Evolutionary conservation across 2,888 invertebrate species (phyloP).

Genomic region (Athalia circularis): DNA sequence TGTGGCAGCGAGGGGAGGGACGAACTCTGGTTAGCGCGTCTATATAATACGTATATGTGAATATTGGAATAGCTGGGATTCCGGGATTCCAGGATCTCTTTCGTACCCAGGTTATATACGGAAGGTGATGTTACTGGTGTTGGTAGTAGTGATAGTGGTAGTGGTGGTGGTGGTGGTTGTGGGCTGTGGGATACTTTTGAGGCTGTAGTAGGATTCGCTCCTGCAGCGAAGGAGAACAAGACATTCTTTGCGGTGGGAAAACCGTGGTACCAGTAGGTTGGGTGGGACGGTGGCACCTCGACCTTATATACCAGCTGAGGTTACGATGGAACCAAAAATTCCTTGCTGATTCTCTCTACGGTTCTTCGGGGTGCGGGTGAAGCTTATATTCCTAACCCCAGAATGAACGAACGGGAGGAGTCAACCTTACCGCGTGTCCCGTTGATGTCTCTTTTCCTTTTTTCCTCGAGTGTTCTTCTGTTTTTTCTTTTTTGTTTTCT

Average conservation of each 20-base stretch:
- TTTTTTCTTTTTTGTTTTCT: not conserved
- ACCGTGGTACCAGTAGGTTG: constrained; percentile 29
- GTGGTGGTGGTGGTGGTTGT: constrained; percentile 6
- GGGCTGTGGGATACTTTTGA: constrained; percentile 52
- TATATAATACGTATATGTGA: constrained; percentile 62
- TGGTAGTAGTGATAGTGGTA: constrained; percentile 43
- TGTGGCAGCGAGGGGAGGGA: constrained; percentile 25
- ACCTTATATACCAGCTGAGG: constrained; percentile 21
- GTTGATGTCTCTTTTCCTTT: constrained; percentile 25
- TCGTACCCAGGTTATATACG: constrained; percentile 34
- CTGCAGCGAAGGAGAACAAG: constrained; percentile 55
- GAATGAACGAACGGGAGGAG: not conserved
- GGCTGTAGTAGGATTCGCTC: constrained; percentile 59
- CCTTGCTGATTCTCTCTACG: constrained; percentile 53
- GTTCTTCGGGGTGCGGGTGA: too few relatives aligned
- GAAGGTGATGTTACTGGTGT: constrained; percentile 44
- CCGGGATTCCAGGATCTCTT: constrained; percentile 56
- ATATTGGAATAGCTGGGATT: constrained; percentile 70
- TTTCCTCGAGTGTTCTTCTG: not conserved
- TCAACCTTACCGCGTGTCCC: constrained; percentile 25
- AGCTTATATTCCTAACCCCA: too few relatives aligned
- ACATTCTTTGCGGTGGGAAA: constrained; percentile 62
- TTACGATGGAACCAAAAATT: constrained; percentile 54
- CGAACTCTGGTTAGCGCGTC: constrained; percentile 51
- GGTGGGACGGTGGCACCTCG: constrained; percentile 34